Evolutionary conservation across 1,140 invertebrate genomes (phyloP).

Genomic region (Formica exsecta): DNA sequence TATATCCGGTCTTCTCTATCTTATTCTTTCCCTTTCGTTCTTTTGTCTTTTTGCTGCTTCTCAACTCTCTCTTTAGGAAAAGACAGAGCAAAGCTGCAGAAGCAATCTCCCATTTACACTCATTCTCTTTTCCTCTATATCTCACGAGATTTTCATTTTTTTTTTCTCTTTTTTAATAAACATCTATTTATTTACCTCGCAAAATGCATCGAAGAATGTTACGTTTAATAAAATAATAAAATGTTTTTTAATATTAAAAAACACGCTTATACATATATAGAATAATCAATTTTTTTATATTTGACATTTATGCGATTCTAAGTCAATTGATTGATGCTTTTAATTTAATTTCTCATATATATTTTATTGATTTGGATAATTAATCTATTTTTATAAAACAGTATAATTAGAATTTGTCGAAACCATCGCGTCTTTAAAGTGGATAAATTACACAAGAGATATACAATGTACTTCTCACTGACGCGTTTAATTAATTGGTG

Average conservation of each 20-base stretch:
- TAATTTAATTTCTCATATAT: neutral
- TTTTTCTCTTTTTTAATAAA: slow-evolving; percentile 13
- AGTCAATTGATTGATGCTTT: neutral
- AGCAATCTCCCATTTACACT: slow-evolving; percentile 13
- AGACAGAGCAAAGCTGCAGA: slow-evolving; percentile 19
- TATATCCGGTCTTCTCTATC: slow-evolving; percentile 33
- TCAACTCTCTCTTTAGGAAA: slow-evolving; percentile 8
- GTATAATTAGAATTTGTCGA: neutral
- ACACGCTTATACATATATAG: neutral
- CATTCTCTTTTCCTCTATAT: slow-evolving; percentile 11
- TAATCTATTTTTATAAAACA: neutral
- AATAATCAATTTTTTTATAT: neutral
- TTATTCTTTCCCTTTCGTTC: slow-evolving; percentile 25
- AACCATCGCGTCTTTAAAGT: neutral
- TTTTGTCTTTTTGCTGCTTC: slow-evolving; percentile 1
- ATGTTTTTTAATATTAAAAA: slow-evolving; percentile 3
- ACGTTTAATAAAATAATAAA: neutral
- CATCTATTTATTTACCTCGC: neutral
- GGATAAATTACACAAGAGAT: neutral
- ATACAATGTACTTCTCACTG: neutral
- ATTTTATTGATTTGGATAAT: neutral
- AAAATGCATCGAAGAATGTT: neutral
- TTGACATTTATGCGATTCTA: neutral
- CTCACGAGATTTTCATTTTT: neutral
- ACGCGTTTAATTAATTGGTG: slow-evolving; percentile 26